Base-by-base conservation (phyloP, 23 tunicate species). In the Styela clava region DNA sequence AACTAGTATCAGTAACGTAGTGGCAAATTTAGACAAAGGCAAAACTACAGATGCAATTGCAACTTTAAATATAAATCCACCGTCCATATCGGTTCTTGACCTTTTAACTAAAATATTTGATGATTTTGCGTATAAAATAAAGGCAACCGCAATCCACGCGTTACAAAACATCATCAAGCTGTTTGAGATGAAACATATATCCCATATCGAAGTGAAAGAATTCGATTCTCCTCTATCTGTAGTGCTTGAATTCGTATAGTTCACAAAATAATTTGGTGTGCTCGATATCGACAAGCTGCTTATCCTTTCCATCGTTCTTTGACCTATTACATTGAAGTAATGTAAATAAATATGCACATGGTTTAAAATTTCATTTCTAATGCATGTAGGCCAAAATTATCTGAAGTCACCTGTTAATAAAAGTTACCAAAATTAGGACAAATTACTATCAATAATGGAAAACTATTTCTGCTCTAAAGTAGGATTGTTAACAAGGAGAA, bases 61-160 rank as follows among this genome's bases (percentile, higher is more conserved):
- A 9, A 1, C 78, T n/a, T n/a, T 73, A 31, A 73, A 73, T 32
- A 73, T 34, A 24, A 73, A 1, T 1, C 78, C 78, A n/a, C 78
- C 78, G 78, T 73, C 32, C 52, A 73, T 73, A 34, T 73, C 78
- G 61, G 19, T 32, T 35, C 78, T 18, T 24, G 78, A 73, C 21
- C 78, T 73, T 34, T 35, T 73, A n/a, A 24, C 32, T 16, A 73
- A 56, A 18, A 27, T 27, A 1, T 35, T 2, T 16, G 78, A 16
- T 33, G 52, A 23, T 27, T 73, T 34, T 23, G 78, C 56, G 78
- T 73, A 31, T n/a, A 22, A 34, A 24, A 73, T 24, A 27, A 73
- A 73, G 16, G 56, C 78, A 1, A 31, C 20, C 25, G 78, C 56
- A 24, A 73, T 35, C 78, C 78, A 73, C 27, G 19, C 19, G 56